Evolutionary conservation across 2,888 invertebrate species (phyloP).

Genomic region (Notodonta ziczac): DNA sequence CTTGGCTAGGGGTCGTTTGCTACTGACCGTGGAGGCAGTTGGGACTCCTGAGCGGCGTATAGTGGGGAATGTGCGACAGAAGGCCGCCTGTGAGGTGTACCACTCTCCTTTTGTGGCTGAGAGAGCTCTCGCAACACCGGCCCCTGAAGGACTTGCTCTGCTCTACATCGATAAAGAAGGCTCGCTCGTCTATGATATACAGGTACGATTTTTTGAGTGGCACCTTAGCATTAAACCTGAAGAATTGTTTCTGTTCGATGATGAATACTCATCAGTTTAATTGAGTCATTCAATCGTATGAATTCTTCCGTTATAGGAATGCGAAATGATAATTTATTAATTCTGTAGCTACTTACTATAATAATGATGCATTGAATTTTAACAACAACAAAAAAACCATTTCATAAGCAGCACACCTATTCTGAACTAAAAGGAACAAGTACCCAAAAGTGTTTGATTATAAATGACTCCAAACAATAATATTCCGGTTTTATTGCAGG

Average conservation of each 20-base stretch:
- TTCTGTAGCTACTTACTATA: neutral
- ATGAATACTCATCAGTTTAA: too few relatives aligned
- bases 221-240: too few relatives aligned
- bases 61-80: constrained; percentile 89
- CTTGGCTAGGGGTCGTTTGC: constrained; percentile 90
- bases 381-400: too few relatives aligned
- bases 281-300: too few relatives aligned
- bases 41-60: constrained; percentile 87
- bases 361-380: neutral
- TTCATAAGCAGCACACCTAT: too few relatives aligned
- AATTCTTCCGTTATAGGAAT: neutral
- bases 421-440: too few relatives aligned
- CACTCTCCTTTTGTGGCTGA: constrained; percentile 88
- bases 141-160: constrained; percentile 89
- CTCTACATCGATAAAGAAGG: constrained; percentile 91
- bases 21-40: constrained; percentile 88
- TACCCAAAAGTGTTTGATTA: too few relatives aligned
- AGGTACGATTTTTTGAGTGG: constrained; percentile 54
- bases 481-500: constrained; percentile 59
- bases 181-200: constrained; percentile 90
- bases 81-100: constrained; percentile 92
- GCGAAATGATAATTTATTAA: neutral
- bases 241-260: too few relatives aligned
- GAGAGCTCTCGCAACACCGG: constrained; percentile 70
- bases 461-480: neutral